Evolutionary conservation across 2,888 invertebrate genomes (phyloP), one percentile per base, ranked within the genome.

Genomic region (Habroteleia sp.): DNA sequence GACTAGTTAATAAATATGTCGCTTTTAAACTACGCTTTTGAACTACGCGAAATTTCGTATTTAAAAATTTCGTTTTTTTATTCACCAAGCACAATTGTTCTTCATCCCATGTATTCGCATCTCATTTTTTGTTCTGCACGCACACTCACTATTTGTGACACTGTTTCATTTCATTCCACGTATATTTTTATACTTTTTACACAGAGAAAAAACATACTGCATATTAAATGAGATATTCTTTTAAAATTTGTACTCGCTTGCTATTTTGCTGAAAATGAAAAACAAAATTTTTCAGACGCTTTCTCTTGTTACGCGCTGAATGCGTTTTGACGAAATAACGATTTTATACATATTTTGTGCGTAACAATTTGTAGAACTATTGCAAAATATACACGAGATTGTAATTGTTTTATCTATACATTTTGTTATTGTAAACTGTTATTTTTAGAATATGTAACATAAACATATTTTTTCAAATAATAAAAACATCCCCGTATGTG

Each of bases 201-300:
- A 17, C 5, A 42, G 16, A 31, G 7, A 25, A 17, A 41, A 41
- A 56, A 41, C 56, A 41, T 56, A 16, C 27, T 41, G 29, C 56
- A 41, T 39, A 41, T 56, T 56, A 41, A 41, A 56, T 56, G 56
- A 39, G 13, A 31, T 41, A 56, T 56, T 56, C 56, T 56, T 56
- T 56, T 56, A 41, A 31, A n/a, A 37, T 52, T 39, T 52, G 27
- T n/a, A 14, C 27, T 13, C 10, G 6, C 11, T 7, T n/a, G 41
- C 5, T 1, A 2, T 17, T 48, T 33, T 20, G 48, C 1, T 11
- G 11, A 35, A 35, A 37, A 37, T 29, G 14, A 14, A 35, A 25
- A 8, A 35, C 16, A 29, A 46, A 46, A 13, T 39, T 10, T 20
- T 20, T 10, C 20, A 39, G 20, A 20, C 39, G 13, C 10, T 17